Conservation (phyloP, 1,140 invertebrate genomes). For the Scaptodrosophila lebanonensis region DNA sequence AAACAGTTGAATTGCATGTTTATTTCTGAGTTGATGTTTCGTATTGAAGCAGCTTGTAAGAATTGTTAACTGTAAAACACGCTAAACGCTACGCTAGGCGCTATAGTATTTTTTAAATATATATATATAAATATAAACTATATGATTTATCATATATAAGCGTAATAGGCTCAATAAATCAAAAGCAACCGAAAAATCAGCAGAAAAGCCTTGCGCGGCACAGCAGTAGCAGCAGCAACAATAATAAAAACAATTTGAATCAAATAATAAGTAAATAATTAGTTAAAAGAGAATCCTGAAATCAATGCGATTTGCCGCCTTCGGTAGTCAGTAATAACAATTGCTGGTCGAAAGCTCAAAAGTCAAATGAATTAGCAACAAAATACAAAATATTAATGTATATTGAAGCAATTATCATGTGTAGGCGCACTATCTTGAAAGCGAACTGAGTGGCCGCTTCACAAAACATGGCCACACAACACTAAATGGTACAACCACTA, state of each 20-base stretch:
- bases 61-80: constrained; percentile 51
- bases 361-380: constrained; percentile 41
- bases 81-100: constrained; percentile 58
- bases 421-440: too few relatives aligned
- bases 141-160: constrained; percentile 10
- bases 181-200: constrained; percentile 8
- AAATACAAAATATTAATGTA: constrained; percentile 35
- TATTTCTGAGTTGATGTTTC: constrained; percentile 37
- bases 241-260: too few relatives aligned
- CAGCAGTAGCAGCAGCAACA: too few relatives aligned
- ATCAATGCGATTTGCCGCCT: too few relatives aligned
- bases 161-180: constrained; percentile 22
- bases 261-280: too few relatives aligned
- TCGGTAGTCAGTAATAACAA: too few relatives aligned
- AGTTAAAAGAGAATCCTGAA: too few relatives aligned
- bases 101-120: constrained; percentile 46
- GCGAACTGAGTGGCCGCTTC: not conserved
- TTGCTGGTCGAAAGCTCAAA: too few relatives aligned
- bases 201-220: too few relatives aligned
- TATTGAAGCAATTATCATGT: too few relatives aligned
- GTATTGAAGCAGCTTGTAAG: constrained; percentile 36
- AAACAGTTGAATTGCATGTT: constrained; percentile 33
- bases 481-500: constrained; percentile 47
- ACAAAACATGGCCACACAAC: constrained; percentile 7
- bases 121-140: constrained; percentile 13